These are phyloP conservation scores for Dolichoris vasculosae DNA, from an alignment of 1,140 invertebrate species.

Conservation along the genomic window DNA sequence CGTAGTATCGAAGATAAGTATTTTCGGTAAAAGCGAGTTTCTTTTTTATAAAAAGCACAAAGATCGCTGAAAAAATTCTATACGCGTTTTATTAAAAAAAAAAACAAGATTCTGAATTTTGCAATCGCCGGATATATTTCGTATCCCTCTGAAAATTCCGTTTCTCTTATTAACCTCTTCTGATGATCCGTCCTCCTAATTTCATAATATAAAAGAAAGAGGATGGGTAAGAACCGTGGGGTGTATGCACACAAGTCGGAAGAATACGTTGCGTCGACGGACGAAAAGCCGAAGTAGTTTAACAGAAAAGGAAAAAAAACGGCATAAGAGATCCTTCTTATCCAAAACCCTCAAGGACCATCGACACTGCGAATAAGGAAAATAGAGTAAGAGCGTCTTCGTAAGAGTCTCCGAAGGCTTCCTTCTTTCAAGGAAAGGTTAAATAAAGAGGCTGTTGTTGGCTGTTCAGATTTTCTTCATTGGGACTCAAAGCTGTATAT, in stretches of 20 bases:
- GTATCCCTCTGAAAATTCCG: neutral
- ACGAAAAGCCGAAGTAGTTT: neutral
- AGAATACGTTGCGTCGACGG: neutral
- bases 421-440: slow-evolving; percentile 24
- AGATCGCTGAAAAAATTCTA: too few species aligned
- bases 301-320: neutral
- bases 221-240: neutral
- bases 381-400: slow-evolving; percentile 1
- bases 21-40: too few species aligned
- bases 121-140: too few species aligned
- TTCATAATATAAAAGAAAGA: neutral
- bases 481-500: neutral
- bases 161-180: neutral
- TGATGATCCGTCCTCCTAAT: neutral
- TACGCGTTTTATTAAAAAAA: too few species aligned
- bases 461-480: slow-evolving; percentile 46
- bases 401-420: slow-evolving; percentile 21
- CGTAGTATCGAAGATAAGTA: too few species aligned
- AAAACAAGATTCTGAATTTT: too few species aligned
- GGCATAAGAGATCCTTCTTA: slow-evolving; percentile 1
- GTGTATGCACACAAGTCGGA: neutral
- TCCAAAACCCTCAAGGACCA: slow-evolving; percentile 38
- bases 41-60: too few species aligned
- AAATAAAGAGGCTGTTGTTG: slow-evolving; percentile 49
- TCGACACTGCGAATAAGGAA: slow-evolving; percentile 14